phyloP scores from a whole-genome alignment of 2,113 vertebrate genomes.

The Laticauda laticaudata region DNA sequence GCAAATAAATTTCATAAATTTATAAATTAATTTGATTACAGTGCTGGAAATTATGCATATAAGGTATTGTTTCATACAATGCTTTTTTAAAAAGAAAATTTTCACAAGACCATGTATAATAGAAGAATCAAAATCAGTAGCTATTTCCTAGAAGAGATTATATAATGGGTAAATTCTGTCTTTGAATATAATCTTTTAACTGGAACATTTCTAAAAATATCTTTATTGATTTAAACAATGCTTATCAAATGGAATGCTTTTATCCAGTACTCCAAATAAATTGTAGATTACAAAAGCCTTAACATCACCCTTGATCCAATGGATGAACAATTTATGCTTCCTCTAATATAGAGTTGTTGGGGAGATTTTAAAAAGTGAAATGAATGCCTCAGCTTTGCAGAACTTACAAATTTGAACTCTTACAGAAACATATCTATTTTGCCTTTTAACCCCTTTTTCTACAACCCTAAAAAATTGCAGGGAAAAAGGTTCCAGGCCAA shows the following conservation, averaged over 20 bases:
- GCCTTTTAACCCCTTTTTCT: not conserved
- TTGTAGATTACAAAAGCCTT: not conserved
- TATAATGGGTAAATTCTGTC: not conserved
- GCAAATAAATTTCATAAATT: not conserved
- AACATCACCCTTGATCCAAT: not conserved
- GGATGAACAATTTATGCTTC: not conserved
- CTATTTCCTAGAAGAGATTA: not conserved
- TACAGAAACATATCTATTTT: not conserved
- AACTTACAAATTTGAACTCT: not conserved
- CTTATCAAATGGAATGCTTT: not conserved
- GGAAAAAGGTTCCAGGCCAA: not conserved
- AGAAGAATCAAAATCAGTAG: not conserved
- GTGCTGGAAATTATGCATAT: not conserved
- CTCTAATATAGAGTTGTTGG: not conserved
- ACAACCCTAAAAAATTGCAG: not conserved
- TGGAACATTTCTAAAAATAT: not conserved
- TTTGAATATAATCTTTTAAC: not conserved
- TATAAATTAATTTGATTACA: not conserved
- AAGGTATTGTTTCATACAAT: not conserved
- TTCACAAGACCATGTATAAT: not conserved
- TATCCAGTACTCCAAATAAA: constrained; percentile 3
- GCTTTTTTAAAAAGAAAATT: not conserved
- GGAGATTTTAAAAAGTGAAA: not conserved
- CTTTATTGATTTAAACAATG: not conserved
- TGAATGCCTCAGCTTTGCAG: not conserved